These are phyloP conservation scores for Corythoichthys haematopterus DNA, from an alignment of 2,113 vertebrate genomes.

Conservation along the genomic window DNA sequence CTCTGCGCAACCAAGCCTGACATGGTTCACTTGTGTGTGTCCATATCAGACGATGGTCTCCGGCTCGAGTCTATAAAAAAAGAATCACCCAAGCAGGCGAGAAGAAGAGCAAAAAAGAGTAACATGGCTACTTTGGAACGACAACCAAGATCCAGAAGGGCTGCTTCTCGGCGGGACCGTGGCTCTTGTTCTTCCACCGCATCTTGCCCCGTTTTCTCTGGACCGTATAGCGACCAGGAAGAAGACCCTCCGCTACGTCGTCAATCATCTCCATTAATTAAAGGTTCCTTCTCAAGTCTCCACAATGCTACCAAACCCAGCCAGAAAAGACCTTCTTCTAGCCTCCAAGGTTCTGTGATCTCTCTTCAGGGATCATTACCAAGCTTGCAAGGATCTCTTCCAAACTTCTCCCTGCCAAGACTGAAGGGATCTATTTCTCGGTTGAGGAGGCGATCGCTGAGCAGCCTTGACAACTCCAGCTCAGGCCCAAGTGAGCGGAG, in stretches of 20 bases:
- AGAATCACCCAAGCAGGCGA: constrained; percentile 37
- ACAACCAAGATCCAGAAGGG: constrained; percentile 41
- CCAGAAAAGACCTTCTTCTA: constrained; percentile 33
- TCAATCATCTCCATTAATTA: constrained; percentile 64
- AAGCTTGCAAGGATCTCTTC: constrained; percentile 37
- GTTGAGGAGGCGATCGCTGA: constrained; percentile 42
- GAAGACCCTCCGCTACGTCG: constrained; percentile 46
- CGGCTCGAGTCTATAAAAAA: constrained; percentile 63
- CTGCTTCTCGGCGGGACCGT: constrained; percentile 53
- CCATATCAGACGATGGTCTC: constrained; percentile 55
- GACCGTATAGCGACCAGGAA: constrained; percentile 60
- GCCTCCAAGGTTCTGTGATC: constrained; percentile 32
- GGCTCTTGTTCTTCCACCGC: constrained; percentile 67
- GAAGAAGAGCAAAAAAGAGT: constrained; percentile 11
- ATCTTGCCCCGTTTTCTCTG: constrained; percentile 70
- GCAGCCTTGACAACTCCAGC: constrained; percentile 42
- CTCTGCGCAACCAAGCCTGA: constrained; percentile 45
- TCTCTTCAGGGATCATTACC: constrained; percentile 44
- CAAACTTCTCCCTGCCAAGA: constrained; percentile 42
- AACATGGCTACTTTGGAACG: constrained; percentile 44
- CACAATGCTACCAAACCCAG: constrained; percentile 16
- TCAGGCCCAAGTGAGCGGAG: constrained; percentile 45
- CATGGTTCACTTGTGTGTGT: constrained; percentile 69
- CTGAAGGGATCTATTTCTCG: constrained; percentile 39
- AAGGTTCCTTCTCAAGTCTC: constrained; percentile 51